Percentiles rank a stretch among this genome's conserved stretches.
These are phyloP conservation scores for Drosophila oshimai DNA, from an alignment of 1,140 invertebrate species.

Conservation along the genomic window DNA sequence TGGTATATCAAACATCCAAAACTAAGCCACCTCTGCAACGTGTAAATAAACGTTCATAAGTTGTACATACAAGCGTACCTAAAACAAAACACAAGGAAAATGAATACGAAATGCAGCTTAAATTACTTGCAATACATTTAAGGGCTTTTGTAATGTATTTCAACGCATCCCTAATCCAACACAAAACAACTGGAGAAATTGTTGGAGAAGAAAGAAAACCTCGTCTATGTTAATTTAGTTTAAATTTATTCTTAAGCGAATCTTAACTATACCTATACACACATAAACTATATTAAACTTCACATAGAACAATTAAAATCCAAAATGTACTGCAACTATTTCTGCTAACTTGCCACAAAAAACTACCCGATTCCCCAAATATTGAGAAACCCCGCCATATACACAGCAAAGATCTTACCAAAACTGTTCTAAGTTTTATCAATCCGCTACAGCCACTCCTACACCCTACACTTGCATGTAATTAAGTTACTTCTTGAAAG, in stretches of 20 bases:
- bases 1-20: constrained; percentile 24
- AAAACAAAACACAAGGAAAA: constrained; percentile 27
- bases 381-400: constrained; percentile 28
- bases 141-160: constrained; percentile 54
- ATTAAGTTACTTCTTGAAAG: constrained; percentile 50
- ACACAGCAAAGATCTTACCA: constrained; percentile 40
- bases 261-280: constrained; percentile 64
- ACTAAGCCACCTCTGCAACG: constrained; percentile 23
- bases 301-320: constrained; percentile 57
- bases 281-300: constrained; percentile 48
- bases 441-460: constrained; percentile 35
- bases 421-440: constrained; percentile 79
- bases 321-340: constrained; percentile 58
- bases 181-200: constrained; percentile 32
- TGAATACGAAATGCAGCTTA: constrained; percentile 29
- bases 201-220: constrained; percentile 42
- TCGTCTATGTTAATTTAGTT: constrained; percentile 72
- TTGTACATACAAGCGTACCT: constrained; percentile 63
- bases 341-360: constrained; percentile 70
- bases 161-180: constrained; percentile 8
- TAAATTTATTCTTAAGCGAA: constrained; percentile 63
- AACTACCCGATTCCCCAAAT: constrained; percentile 5
- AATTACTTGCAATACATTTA: constrained; percentile 11
- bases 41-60: constrained; percentile 22
- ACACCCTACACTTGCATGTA: constrained; percentile 17